phyloP scores from a whole-genome alignment of 1,140 invertebrate species.

The Papilio polytes region DNA sequence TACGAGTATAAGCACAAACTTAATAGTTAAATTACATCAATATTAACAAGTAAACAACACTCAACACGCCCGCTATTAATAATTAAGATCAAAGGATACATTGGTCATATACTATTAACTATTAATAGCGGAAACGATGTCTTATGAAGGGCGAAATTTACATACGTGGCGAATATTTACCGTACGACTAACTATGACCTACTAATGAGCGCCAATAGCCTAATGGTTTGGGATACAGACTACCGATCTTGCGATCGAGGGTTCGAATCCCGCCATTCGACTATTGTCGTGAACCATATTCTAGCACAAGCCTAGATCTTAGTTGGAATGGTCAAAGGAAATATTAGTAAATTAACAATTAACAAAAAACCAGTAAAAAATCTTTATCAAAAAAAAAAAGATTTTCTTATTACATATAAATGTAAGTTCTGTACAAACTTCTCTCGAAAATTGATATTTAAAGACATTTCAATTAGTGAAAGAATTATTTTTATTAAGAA shows the following conservation, averaged over 20 bases:
- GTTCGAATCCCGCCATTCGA: too few relatives aligned
- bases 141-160: constrained; percentile 23
- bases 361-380: too few relatives aligned
- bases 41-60: background rate
- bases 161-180: constrained; percentile 23
- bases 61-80: background rate
- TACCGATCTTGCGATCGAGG: too few relatives aligned
- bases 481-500: too few relatives aligned
- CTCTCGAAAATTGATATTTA: background rate
- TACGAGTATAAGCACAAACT: background rate
- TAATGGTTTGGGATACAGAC: too few relatives aligned
- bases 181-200: background rate
- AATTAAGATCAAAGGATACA: constrained; percentile 27
- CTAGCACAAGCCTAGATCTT: too few relatives aligned
- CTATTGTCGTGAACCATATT: too few relatives aligned
- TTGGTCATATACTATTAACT: background rate
- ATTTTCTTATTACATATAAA: background rate
- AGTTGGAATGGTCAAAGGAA: too few relatives aligned
- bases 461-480: background rate
- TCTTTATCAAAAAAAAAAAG: too few relatives aligned
- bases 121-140: constrained; percentile 15
- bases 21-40: background rate
- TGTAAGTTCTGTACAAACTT: background rate
- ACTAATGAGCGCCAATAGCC: too few relatives aligned
- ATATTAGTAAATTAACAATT: too few relatives aligned